Percentiles rank a stretch among this genome's conserved stretches.
phyloP scores from a whole-genome alignment of 2,888 invertebrate species.

The Gari tellinella region DNA sequence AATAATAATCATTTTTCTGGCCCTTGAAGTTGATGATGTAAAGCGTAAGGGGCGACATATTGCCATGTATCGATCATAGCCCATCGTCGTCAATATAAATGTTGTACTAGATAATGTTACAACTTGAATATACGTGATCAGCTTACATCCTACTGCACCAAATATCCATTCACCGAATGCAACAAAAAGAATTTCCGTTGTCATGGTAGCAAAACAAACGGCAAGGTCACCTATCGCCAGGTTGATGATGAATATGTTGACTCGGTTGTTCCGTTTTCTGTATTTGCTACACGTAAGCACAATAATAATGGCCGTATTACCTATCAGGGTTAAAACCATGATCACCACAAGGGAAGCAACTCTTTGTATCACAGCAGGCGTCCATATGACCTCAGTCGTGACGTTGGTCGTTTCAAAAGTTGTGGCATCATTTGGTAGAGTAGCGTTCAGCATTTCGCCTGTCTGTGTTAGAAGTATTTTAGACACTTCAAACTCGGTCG shows the following conservation, averaged over 20 bases:
- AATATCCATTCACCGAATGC: slow-evolving; percentile 85
- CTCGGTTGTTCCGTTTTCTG: slow-evolving; percentile 82
- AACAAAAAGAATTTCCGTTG: slow-evolving; percentile 84
- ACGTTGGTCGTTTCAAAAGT: neutral
- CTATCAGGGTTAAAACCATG: slow-evolving; percentile 83
- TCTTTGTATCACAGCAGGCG: slow-evolving; percentile 83
- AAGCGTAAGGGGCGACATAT: slow-evolving; percentile 84
- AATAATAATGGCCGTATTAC: slow-evolving; percentile 84
- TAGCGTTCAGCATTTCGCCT: no score
- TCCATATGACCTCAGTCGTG: slow-evolving; percentile 77
- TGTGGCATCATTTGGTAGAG: neutral
- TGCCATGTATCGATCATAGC: slow-evolving; percentile 84
- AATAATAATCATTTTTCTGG: slow-evolving; percentile 81
- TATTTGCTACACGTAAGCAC: slow-evolving; percentile 83
- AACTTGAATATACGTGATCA: slow-evolving; percentile 84
- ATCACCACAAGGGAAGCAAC: slow-evolving; percentile 83
- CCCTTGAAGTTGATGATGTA: slow-evolving; percentile 77
- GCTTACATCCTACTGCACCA: slow-evolving; percentile 83
- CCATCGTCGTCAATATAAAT: slow-evolving; percentile 85
- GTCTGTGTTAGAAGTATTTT: no score
- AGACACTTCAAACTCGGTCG: no score
- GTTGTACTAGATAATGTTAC: slow-evolving; percentile 85
- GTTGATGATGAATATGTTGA: slow-evolving; percentile 85
- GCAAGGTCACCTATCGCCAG: slow-evolving; percentile 84
- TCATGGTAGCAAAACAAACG: slow-evolving; percentile 84